A percentile compares a stretch with the other conserved stretches of the same genome.
Evolutionary conservation across 2,797 vertebrate species (phyloP).

Genomic region (Cichlasoma orientale): DNA sequence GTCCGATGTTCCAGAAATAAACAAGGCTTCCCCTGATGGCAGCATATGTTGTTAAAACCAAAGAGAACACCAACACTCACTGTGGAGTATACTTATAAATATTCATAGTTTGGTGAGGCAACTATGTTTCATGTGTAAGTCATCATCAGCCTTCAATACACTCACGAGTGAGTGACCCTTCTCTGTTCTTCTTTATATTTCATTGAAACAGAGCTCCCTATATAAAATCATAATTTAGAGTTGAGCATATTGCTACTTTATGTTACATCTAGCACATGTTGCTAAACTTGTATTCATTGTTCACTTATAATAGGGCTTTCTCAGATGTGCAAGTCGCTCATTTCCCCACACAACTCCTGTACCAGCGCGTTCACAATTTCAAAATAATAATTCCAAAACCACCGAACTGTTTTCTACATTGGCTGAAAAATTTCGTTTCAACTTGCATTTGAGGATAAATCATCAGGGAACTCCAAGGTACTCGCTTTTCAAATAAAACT

Average conservation of each 20-base stretch:
- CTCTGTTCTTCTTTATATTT: background rate
- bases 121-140: background rate
- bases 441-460: background rate
- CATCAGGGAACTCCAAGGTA: background rate
- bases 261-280: too few species aligned
- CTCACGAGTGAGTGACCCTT: background rate
- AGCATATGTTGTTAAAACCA: too few species aligned
- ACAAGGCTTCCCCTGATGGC: background rate
- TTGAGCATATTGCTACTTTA: background rate
- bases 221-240: background rate
- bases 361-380: background rate
- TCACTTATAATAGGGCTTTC: background rate
- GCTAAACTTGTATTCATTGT: background rate
- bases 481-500: background rate
- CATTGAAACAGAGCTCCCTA: background rate
- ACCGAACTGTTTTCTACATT: background rate
- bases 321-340: background rate
- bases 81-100: background rate
- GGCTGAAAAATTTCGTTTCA: background rate
- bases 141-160: too few species aligned
- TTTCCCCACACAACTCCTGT: background rate
- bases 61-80: background rate
- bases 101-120: background rate
- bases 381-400: too few species aligned
- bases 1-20: background rate